Base-by-base conservation (phyloP, 1,140 invertebrate species). In the Cherax quadricarinatus region DNA sequence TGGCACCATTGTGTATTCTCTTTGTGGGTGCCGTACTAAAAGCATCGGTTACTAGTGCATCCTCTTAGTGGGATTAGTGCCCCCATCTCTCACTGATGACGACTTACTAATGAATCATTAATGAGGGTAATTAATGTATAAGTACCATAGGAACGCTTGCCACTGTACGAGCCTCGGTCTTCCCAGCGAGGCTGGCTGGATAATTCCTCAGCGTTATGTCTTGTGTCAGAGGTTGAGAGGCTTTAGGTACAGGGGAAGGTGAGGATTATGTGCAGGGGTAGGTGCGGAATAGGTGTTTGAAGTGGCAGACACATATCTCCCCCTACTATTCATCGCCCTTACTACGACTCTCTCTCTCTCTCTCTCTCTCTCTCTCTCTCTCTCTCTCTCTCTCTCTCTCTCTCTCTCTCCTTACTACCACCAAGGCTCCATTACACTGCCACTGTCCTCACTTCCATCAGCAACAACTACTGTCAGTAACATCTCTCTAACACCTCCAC, bases 91-190 rank as follows among this genome's bases (percentile, higher is more conserved):
- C 84, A 80, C 84, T 91, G 89, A 86, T 87, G 89, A 86, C 83
- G 89, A 86, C 89, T 91, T 91, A 91, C 89, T 91, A 91, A 91
- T 91, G 82, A 91, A 91, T 91, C 84, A 91, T 87, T 91, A 91
- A 91, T 91, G 89, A 91, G 78, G 89, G 89, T 87, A 91, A 91
- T 91, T 91, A 91, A 86, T 91, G 89, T 87, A 91, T 91, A 91
- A 91, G 86, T 91, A 87, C 87, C 87, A 91, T 82, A 87, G 89
- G 87, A 87, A 62, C 89, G 85, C 84, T 91, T 91, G 89, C 75
- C 83, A 91, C 83, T 48, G 53, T 83, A 78, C 75, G 81, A 83
- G 81, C 81, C 81, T 53, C 21, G 21, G 81, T 48, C 30, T 85
- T 16, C 57, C 48, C 88, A 88, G 30, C 30, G 30, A 41, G 73